Percentiles rank a stretch among this genome's conserved stretches.
phyloP scores from a whole-genome alignment of 2,888 invertebrate species.

The Pinctada fucata region DNA sequence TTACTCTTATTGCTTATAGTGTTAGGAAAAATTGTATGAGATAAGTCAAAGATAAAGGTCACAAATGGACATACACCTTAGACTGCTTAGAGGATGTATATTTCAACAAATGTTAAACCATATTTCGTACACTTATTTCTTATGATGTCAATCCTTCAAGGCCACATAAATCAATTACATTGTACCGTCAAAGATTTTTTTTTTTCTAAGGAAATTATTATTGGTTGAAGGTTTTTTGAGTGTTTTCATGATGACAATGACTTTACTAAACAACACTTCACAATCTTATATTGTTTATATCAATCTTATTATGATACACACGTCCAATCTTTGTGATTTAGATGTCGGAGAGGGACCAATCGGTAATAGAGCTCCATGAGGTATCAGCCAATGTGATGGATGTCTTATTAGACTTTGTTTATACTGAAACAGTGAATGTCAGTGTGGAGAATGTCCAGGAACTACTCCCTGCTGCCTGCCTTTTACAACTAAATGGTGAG shows the following conservation, averaged over 20 bases:
- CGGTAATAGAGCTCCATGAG: conserved; percentile 71
- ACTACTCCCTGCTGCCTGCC: conserved; percentile 75
- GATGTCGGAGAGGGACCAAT: conserved; percentile 72
- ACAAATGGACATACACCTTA: too few relatives aligned
- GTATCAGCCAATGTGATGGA: conserved; percentile 73
- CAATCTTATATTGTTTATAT: too few relatives aligned
- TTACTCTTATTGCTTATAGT: too few relatives aligned
- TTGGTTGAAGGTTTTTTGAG: too few relatives aligned
- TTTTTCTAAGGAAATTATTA: too few relatives aligned
- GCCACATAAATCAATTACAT: too few relatives aligned
- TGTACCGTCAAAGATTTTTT: too few relatives aligned
- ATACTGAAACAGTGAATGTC: conserved; percentile 75
- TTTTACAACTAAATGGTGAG: conserved; percentile 74
- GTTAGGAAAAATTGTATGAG: too few relatives aligned
- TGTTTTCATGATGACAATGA: too few relatives aligned
- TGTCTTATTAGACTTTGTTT: conserved; percentile 75
- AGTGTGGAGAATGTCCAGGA: conserved; percentile 76
- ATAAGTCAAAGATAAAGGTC: too few relatives aligned
- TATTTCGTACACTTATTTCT: not conserved
- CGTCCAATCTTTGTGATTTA: conserved; percentile 29
- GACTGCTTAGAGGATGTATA: not conserved
- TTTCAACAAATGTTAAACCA: not conserved
- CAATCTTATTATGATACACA: too few relatives aligned
- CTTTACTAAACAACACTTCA: too few relatives aligned
- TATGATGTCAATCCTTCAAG: not conserved